A percentile compares a stretch with the other conserved stretches of the same genome.
Conservation (phyloP, 1,140 invertebrate species). For the Drosophila fuyamai region DNA sequence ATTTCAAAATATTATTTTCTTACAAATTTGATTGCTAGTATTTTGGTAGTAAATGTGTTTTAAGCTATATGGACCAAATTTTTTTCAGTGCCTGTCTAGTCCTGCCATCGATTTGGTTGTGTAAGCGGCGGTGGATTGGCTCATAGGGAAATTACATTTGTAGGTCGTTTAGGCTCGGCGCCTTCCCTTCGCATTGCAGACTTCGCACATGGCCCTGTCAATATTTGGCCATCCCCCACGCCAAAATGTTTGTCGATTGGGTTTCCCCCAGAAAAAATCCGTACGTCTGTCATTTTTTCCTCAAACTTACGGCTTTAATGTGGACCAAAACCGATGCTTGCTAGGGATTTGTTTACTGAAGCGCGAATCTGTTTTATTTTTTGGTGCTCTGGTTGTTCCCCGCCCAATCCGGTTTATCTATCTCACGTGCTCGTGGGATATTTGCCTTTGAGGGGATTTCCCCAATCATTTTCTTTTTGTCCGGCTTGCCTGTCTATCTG, state of each 20-base stretch:
- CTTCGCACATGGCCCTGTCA: slow-evolving; percentile 46
- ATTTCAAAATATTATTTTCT: too few species aligned
- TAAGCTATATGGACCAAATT: not conserved
- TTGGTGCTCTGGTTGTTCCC: slow-evolving; percentile 8
- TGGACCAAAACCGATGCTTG: slow-evolving; percentile 19
- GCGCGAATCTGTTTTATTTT: slow-evolving; percentile 59
- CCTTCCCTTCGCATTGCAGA: not conserved
- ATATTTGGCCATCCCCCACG: slow-evolving; percentile 46
- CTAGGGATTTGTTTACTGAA: slow-evolving; percentile 71
- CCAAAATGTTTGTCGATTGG: slow-evolving; percentile 33
- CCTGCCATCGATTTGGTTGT: slow-evolving; percentile 39
- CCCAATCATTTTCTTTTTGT: slow-evolving; percentile 32
- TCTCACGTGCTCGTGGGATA: slow-evolving; percentile 40
- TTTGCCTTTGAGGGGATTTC: slow-evolving; percentile 51
- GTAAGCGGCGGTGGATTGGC: slow-evolving; percentile 25
- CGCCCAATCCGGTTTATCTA: slow-evolving; percentile 26
- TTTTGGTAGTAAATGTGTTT: too few species aligned
- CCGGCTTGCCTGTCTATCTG: slow-evolving; percentile 33
- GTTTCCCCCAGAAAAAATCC: slow-evolving; percentile 13
- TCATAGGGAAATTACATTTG: slow-evolving; percentile 54
- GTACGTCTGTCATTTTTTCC: slow-evolving; percentile 35
- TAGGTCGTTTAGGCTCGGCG: slow-evolving; percentile 41
- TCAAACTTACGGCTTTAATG: slow-evolving; percentile 50
- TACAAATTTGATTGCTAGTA: too few species aligned
- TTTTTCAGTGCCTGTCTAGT: slow-evolving; percentile 10